phyloP scores from a whole-genome alignment of 1,140 invertebrate genomes.

The Eupristina koningsbergeri region DNA sequence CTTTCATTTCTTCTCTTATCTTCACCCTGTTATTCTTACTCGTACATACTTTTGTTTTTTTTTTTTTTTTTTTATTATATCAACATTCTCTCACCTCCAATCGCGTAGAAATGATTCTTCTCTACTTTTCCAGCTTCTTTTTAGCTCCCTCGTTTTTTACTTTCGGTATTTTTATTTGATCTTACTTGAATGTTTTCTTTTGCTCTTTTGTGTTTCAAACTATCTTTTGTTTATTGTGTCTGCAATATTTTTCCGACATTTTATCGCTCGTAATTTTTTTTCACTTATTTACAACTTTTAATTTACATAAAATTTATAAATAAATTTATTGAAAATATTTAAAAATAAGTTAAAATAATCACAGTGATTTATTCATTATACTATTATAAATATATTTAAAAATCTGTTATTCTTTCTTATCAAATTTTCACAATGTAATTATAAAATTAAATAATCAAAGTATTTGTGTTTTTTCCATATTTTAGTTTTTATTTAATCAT shows the following conservation, averaged over 20 bases:
- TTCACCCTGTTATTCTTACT: constrained; percentile 27
- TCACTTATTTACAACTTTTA: neutral
- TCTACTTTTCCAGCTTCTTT: constrained; percentile 11
- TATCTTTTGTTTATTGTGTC: constrained; percentile 28
- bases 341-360: neutral
- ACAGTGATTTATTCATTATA: too few relatives aligned
- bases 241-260: neutral
- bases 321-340: neutral
- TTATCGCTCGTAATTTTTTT: neutral
- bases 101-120: constrained; percentile 21
- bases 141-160: constrained; percentile 17
- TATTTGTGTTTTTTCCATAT: too few relatives aligned
- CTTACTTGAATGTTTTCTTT: neutral
- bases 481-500: too few relatives aligned
- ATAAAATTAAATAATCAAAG: too few relatives aligned
- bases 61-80: constrained; percentile 18
- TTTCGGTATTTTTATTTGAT: neutral
- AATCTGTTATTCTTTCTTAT: too few relatives aligned
- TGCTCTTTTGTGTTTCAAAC: constrained; percentile 24
- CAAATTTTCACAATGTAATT: too few relatives aligned
- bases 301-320: neutral
- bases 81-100: constrained; percentile 12
- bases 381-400: too few relatives aligned
- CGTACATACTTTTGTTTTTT: neutral
- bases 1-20: constrained; percentile 3